Base-by-base conservation (phyloP, 2,797 vertebrate genomes). In the Cynodonichthys magdalenae region DNA sequence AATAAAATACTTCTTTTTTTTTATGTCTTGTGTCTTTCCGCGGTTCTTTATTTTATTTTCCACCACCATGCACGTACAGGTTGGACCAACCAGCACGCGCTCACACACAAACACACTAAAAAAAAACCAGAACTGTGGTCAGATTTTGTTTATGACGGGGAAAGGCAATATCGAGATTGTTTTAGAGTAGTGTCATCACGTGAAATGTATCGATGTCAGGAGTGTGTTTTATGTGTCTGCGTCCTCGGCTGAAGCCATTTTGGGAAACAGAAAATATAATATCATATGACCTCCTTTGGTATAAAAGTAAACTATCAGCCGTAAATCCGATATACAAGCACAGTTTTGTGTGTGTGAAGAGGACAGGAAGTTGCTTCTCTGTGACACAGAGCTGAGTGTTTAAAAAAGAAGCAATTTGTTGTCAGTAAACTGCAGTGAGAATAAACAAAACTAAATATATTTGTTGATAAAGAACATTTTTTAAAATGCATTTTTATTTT, bases 101-200 rank as follows among this genome's bases (percentile, higher is more conserved):
- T n/a, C n/a, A 54, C 66, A 71, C 69, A 66, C 66, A 63, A 66
- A 69, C 48, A 63, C 64, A 72, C 36, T 6, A 20, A 51, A 15
- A 18, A 79, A 77, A 24, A 24, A n/a, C n/a, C 69, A 82, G 71
- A 85, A 80, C 82, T 89, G 89, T 87, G 88, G 88, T 89, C 89
- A 83, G 90, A 78, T 86, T 90, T 88, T 89, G 88, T 92, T 92
- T 92, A 91, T 85, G 87, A 84, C 81, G 61, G 66, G 83, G 91
- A 87, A 91, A 92, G 84, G 84, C 84, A 92, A 92, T 92, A 92
- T 92, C 84, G 49, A 86, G 91, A 91, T 91, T 89, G 89, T 91
- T 90, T 90, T 84, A 82, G 89, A 91, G 89, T 81, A 85, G 88
- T 91, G 91, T 90, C 89, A 91, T 91, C 89, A 89, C 80, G 71